Evolutionary conservation across 2,888 invertebrate species (phyloP), one percentile per base, ranked within the genome.

Genomic region (Erannis defoliaria): DNA sequence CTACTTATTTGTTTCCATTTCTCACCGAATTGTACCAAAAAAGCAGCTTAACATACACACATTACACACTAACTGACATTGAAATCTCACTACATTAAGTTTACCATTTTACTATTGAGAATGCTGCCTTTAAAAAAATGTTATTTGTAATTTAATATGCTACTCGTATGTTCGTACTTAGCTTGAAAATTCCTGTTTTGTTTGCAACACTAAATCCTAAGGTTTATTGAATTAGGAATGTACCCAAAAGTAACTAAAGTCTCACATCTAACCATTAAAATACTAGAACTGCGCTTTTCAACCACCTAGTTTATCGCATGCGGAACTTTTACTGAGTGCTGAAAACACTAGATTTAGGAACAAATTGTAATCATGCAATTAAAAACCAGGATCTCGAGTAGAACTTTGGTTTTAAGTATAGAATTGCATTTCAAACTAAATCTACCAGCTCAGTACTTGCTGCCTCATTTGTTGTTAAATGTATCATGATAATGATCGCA

Each of bases 291-390:
- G 19, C 21, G 19, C 40, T 35, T 45, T 45, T 38, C 12, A 56
- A 42, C 43, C 49, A 16, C 42, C n/a, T 16, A 29, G 23, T 37
- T 37, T 38, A 48, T 42, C 29, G 23, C 40, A 8, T 51, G 58
- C 43, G 45, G 45, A 58, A 58, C 45, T 58, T 45, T 43, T 21
- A 33, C 49, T 12, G 19, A 50, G 49, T 40, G 31, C 31, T 37
- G 29, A 37, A 43, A 35, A 58, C 18, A 43, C 35, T 21, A 19
- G 35, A 38, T 51, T 38, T 37, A n/a, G 38, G 35, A 58, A 58
- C 58, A 35, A 58, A 58, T 58, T 58, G 45, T 57, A 51, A 58
- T 58, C 19, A 45, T 21, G 51, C 58, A 51, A 51, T 58, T 51
- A 58, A 51, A 58, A 58, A 45, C 37, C 51, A 51, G 43, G 38